Conservation (phyloP, 2,888 invertebrate species). For the Torymus auratus region DNA sequence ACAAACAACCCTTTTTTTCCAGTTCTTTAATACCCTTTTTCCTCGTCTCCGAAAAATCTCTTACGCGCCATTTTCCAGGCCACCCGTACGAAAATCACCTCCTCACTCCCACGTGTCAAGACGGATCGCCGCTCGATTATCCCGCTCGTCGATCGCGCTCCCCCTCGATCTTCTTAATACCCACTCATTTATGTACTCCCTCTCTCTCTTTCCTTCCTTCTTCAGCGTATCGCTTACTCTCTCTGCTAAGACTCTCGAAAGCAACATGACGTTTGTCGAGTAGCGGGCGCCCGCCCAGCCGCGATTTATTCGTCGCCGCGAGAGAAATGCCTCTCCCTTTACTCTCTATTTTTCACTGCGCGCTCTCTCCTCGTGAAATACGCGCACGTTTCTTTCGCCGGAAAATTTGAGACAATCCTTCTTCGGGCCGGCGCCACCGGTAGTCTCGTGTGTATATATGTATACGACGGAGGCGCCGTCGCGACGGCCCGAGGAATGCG, state of each 20-base stretch:
- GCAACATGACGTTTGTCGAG: too few relatives aligned
- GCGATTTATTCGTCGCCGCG: constrained; percentile 36
- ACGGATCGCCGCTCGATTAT: constrained; percentile 12
- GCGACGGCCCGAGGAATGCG: constrained; percentile 6
- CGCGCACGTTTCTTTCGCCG: constrained; percentile 22
- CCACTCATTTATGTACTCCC: background rate
- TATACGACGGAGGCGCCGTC: constrained; percentile 10
- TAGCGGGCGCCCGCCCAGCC: background rate
- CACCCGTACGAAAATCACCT: too few relatives aligned
- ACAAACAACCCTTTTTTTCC: too few relatives aligned
- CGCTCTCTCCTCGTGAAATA: background rate
- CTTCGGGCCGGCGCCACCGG: constrained; percentile 35
- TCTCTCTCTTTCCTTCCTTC: background rate
- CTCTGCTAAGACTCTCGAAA: background rate
- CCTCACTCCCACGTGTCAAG: too few relatives aligned
- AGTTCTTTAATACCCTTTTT: too few relatives aligned
- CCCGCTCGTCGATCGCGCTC: constrained; percentile 11
- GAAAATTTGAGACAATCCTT: constrained; percentile 52
- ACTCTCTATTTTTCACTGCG: constrained; percentile 36
- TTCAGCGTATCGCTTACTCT: background rate
- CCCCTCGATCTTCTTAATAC: background rate
- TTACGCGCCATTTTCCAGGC: too few relatives aligned
- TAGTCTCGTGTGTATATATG: too few relatives aligned
- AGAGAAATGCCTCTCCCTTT: constrained; percentile 35
- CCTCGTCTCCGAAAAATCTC: too few relatives aligned